Percentiles rank a stretch among this genome's conserved stretches.
Evolutionary conservation across 2,797 vertebrate genomes (phyloP).

Genomic region (Ateles fusciceps): DNA sequence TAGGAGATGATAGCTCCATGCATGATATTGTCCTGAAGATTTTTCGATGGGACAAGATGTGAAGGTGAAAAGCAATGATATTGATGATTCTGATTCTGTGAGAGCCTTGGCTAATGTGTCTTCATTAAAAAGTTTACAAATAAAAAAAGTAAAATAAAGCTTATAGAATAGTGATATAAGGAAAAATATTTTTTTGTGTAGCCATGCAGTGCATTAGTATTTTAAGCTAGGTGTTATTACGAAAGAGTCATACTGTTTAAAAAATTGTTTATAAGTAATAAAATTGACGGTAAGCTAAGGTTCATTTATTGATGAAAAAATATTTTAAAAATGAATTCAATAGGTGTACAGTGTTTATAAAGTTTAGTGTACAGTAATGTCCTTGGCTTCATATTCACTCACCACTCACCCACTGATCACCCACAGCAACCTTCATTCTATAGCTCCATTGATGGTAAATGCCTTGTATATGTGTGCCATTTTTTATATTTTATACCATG

Average conservation of each 20-base stretch:
- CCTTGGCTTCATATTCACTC: neutral
- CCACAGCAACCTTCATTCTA: neutral
- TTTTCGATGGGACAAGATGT: neutral
- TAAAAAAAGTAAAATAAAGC: neutral
- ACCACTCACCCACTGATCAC: neutral
- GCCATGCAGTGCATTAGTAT: neutral
- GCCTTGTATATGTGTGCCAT: neutral
- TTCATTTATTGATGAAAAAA: neutral
- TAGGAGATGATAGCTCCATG: neutral
- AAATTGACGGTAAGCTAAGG: too few species aligned
- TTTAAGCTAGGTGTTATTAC: neutral
- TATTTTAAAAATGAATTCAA: neutral
- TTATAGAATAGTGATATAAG: neutral
- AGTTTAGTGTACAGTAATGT: neutral
- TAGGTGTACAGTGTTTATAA: neutral
- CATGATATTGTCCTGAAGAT: neutral
- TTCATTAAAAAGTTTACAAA: neutral
- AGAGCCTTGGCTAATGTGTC: too few species aligned
- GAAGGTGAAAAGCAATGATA: neutral
- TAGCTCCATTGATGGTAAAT: neutral
- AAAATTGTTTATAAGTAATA: neutral
- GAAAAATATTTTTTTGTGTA: neutral
- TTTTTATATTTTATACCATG: neutral
- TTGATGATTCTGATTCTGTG: neutral
- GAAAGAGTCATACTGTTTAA: neutral